Evolutionary conservation across 30 jellyfish, hydroid and myxozoan species (phyloP).

Genomic region (Aurelia sp.): DNA sequence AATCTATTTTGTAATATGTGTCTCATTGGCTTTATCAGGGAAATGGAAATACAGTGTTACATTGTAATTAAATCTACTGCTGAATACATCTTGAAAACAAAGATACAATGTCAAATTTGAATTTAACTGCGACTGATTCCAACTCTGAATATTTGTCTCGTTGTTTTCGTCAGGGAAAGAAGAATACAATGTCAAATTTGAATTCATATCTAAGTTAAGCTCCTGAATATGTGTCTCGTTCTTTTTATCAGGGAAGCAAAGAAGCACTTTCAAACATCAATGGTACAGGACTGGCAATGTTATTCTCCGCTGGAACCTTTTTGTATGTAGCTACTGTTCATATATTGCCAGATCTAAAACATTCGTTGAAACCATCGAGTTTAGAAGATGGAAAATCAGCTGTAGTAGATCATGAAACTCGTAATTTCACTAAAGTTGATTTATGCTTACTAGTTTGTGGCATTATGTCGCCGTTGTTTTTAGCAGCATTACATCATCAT

Average conservation of each 20-base stretch:
- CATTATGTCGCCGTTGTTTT: conserved; percentile 73
- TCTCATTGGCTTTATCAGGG: no score
- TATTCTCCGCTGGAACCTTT: conserved; percentile 98
- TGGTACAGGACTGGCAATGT: conserved; percentile 97
- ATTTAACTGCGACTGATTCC: no score
- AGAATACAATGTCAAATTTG: no score
- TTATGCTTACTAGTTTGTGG: conserved; percentile 76
- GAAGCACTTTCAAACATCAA: conserved; percentile 78
- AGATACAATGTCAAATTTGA: no score
- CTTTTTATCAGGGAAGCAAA: conserved; percentile 85
- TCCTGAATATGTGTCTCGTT: no score
- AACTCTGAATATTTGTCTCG: no score
- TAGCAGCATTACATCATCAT: conserved; percentile 92
- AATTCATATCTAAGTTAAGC: no score
- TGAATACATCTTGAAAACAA: no score
- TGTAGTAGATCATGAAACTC: conserved; percentile 40
- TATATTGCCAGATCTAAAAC: conserved; percentile 88
- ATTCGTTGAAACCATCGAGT: conserved; percentile 23
- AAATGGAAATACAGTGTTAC: no score
- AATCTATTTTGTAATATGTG: no score
- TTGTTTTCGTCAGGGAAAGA: no score
- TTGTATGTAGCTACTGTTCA: conserved; percentile 99
- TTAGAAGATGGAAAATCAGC: conserved; percentile 67
- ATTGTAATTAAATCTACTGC: no score
- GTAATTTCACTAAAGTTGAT: conserved; percentile 60